Evolutionary conservation across 2,888 invertebrate genomes (phyloP), one percentile per base, ranked within the genome.

Genomic region (Oxycera nigricornis): DNA sequence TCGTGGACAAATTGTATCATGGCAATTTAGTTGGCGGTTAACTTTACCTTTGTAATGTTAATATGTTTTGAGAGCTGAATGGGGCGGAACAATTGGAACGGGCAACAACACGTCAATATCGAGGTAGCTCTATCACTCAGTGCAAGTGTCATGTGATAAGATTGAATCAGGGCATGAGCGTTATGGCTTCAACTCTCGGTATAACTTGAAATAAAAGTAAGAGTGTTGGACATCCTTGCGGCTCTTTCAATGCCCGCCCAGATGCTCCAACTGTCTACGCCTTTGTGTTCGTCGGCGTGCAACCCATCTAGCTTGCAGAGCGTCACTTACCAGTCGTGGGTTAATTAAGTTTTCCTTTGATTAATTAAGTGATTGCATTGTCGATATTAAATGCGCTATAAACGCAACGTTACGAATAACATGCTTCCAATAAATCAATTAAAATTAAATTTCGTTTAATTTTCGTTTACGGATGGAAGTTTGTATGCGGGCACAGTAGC

Each of bases 361-460:
- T 78, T 78, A 79, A 79, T 79, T 79, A 79, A 79, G 78, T 78
- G 78, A 78, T 79, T 79, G 78, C 79, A 79, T 79, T 79, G 78
- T 79, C 78, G 77, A 78, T 78, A 78, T 79, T 79, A 78, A 78
- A 78, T 78, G 79, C 77, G 78, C 77, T 78, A 78, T 78, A 78
- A 78, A 78, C 76, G 79, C 57, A 61, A 46, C 52, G 62, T 61
- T 73, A 73, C 74, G 59, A 73, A 65, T 73, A 72, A 61, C 73
- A 73, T 61, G 55, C 67, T 52, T 76, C 68, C 75, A 72, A 76
- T 76, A 76, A 76, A 76, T 76, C 76, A 76, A 76, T 76, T 76
- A 76, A 76, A 76, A 76, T 76, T 76, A 76, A 73, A 76, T 76
- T 76, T 75, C 59, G 75, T 75, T 65, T 76, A 74, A 75, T 74